Percentiles rank a stretch among this genome's conserved stretches.
Evolutionary conservation across 1,140 invertebrate genomes (phyloP).

Genomic region (Drosophila ercepeae): DNA sequence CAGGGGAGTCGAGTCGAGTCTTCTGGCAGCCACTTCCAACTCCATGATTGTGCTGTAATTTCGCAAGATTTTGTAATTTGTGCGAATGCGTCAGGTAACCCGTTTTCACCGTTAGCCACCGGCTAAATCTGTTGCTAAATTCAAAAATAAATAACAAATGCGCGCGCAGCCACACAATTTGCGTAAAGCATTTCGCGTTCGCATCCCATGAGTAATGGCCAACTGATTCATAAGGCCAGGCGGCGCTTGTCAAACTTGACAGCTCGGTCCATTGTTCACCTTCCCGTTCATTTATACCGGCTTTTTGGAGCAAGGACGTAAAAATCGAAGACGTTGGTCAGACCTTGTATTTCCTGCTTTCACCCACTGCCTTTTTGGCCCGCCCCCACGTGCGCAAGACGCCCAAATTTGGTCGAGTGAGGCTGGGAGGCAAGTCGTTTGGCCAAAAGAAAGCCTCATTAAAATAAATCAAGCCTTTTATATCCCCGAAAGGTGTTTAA

Average conservation of each 20-base stretch:
- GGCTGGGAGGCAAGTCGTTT: slow-evolving; percentile 6
- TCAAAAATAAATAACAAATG: slow-evolving; percentile 75
- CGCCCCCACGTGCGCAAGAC: slow-evolving; percentile 42
- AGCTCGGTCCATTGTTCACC: slow-evolving; percentile 62
- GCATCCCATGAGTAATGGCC: slow-evolving; percentile 62
- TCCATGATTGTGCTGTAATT: slow-evolving; percentile 63
- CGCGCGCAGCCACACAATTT: slow-evolving; percentile 22
- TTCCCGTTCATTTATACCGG: slow-evolving; percentile 14
- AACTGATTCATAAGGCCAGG: slow-evolving; percentile 56
- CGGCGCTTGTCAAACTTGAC: slow-evolving; percentile 64
- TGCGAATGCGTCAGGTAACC: slow-evolving; percentile 66
- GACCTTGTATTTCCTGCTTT: slow-evolving; percentile 79
- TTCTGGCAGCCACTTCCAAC: not conserved
- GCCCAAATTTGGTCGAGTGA: slow-evolving; percentile 28
- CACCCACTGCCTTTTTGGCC: slow-evolving; percentile 45
- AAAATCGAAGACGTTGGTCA: slow-evolving; percentile 42
- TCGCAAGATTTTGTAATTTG: slow-evolving; percentile 75
- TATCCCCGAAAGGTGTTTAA: slow-evolving; percentile 21
- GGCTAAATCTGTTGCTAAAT: slow-evolving; percentile 62
- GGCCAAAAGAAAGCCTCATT: slow-evolving; percentile 60
- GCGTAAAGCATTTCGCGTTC: slow-evolving; percentile 58
- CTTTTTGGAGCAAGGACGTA: slow-evolving; percentile 75
- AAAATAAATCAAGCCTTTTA: slow-evolving; percentile 52
- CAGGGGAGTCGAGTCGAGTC: not conserved
- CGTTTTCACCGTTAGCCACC: slow-evolving; percentile 62